These are phyloP conservation scores for Parus major DNA, from an alignment of 2,113 vertebrate genomes.

Conservation along the genomic window DNA sequence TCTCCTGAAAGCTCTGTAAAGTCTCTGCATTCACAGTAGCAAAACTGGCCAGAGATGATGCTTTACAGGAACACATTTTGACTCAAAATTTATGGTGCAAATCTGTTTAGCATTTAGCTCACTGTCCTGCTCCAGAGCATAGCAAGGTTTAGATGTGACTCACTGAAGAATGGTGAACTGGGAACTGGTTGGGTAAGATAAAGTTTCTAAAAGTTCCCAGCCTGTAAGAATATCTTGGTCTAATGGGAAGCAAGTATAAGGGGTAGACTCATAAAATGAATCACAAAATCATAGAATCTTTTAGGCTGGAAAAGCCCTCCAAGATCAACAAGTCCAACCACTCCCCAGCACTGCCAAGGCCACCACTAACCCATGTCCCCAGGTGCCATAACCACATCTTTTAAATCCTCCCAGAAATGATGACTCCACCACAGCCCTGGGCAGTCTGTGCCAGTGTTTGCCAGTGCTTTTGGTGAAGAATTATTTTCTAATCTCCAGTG, in stretches of 20 bases:
- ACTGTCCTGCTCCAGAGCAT: background rate
- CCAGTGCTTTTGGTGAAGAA: background rate
- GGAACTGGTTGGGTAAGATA: background rate
- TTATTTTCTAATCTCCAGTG: background rate
- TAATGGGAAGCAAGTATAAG: background rate
- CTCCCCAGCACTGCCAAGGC: background rate
- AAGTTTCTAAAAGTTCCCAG: background rate
- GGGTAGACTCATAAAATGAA: background rate
- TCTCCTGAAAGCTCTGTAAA: background rate
- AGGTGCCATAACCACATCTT: background rate
- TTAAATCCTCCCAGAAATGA: background rate
- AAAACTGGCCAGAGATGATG: background rate
- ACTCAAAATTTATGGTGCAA: background rate
- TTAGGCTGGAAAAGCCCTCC: background rate
- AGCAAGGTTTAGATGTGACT: background rate
- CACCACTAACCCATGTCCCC: background rate
- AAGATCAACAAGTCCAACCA: background rate
- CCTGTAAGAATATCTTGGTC: background rate
- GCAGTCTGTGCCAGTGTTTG: background rate
- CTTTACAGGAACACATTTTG: background rate
- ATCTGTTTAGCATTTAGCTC: background rate
- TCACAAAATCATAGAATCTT: background rate
- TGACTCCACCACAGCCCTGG: background rate
- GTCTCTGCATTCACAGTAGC: background rate
- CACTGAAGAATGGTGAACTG: background rate